Conservation (phyloP, 2,888 invertebrate species). For the Sceliomorpha sp. region DNA sequence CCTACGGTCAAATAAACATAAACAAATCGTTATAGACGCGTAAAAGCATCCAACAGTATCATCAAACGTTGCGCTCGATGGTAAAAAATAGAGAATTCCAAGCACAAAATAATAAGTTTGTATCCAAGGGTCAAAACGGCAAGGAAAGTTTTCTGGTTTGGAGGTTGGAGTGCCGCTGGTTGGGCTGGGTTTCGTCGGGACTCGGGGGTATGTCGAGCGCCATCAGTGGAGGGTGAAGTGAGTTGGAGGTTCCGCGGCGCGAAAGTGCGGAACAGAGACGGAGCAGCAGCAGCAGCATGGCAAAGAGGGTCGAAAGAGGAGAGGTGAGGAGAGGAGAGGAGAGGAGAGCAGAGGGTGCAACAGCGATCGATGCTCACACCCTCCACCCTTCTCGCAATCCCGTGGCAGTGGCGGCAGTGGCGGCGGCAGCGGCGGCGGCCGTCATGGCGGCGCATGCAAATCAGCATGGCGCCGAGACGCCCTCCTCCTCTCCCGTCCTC, state of each 20-base stretch:
- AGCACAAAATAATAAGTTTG: conserved; percentile 40
- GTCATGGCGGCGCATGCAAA: conserved; percentile 85
- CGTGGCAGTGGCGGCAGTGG: no score
- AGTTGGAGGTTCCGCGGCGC: conserved; percentile 36
- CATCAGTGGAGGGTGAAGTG: conserved; percentile 60
- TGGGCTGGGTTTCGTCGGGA: conserved; percentile 53
- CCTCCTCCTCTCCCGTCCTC: conserved; percentile 75
- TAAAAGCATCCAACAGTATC: conserved; percentile 33
- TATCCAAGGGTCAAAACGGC: conserved; percentile 48
- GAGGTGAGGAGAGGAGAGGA: conserved; percentile 39
- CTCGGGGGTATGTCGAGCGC: conserved; percentile 54
- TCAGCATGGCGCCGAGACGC: conserved; percentile 83
- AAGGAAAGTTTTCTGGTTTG: conserved; percentile 61
- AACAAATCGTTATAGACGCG: conserved; percentile 21
- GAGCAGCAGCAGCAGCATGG: conserved; percentile 33
- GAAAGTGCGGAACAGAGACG: conserved; percentile 43
- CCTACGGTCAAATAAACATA: conserved; percentile 19
- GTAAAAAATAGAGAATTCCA: conserved; percentile 24
- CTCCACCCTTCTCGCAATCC: conserved; percentile 68
- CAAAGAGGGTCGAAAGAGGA: conserved; percentile 34
- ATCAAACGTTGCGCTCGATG: conserved; percentile 8
- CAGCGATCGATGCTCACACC: conserved; percentile 83
- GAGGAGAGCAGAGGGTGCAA: conserved; percentile 61
- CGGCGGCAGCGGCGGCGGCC: conserved; percentile 77
- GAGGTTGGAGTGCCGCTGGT: conserved; percentile 48